Evolutionary conservation across 2,888 invertebrate species (phyloP).

Genomic region (Tuta absoluta): DNA sequence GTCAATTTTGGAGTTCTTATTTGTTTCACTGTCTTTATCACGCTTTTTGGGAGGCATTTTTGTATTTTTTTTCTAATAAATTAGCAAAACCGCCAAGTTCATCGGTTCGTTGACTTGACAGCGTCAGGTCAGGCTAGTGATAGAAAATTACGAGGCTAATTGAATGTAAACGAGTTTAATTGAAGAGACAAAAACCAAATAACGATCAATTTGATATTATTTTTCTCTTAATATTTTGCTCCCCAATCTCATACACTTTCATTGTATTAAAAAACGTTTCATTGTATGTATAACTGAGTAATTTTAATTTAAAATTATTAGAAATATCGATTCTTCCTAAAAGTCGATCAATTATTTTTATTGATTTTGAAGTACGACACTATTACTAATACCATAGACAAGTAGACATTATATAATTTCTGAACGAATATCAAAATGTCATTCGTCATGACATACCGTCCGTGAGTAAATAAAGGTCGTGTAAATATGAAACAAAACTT

Average conservation of each 20-base stretch:
- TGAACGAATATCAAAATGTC: slow-evolving; percentile 18
- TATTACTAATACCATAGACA: slow-evolving; percentile 29
- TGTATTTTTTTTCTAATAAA: slow-evolving; percentile 63
- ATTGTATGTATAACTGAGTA: no score
- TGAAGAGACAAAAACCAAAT: neutral
- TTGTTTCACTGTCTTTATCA: slow-evolving; percentile 87
- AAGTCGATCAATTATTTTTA: slow-evolving; percentile 5
- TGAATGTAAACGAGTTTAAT: neutral
- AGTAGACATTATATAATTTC: slow-evolving; percentile 15
- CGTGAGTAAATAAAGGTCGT: slow-evolving; percentile 12
- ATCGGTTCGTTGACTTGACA: slow-evolving; percentile 79
- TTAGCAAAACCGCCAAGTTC: slow-evolving; percentile 77
- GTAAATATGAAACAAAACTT: neutral
- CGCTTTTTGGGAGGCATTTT: slow-evolving; percentile 91
- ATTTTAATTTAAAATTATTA: no score
- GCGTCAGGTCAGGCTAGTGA: slow-evolving; percentile 61
- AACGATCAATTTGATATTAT: neutral
- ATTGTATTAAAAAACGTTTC: no score
- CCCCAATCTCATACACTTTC: no score
- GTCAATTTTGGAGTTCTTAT: slow-evolving; percentile 83
- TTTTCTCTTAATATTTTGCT: no score
- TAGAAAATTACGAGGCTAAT: slow-evolving; percentile 1
- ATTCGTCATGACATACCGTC: no score
- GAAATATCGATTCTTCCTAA: no score
- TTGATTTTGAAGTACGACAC: neutral